Percentiles rank a stretch among this genome's conserved stretches.
Conservation (phyloP, 2,113 vertebrate genomes). For the Todiramphus chloris region DNA sequence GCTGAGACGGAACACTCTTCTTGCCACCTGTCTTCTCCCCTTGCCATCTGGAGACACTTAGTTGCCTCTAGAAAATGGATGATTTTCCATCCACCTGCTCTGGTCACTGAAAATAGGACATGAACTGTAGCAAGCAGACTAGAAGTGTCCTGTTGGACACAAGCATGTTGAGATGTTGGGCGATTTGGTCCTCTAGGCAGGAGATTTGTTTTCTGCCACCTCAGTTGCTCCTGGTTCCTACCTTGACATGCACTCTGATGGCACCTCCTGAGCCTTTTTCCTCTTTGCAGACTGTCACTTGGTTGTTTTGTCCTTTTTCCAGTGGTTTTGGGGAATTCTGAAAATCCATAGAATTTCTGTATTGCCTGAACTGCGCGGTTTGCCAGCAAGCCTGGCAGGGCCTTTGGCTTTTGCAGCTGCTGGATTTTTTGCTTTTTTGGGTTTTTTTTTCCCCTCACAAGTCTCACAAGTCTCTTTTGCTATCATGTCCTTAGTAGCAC, state of each 20-base stretch:
- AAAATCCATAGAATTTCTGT: background rate
- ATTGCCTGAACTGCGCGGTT: background rate
- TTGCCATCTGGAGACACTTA: background rate
- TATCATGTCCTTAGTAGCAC: constrained; percentile 15
- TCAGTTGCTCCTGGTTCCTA: background rate
- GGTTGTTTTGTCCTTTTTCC: background rate
- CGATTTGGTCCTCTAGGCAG: background rate
- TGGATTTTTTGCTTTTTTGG: background rate
- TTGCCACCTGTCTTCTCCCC: background rate
- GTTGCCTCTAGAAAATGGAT: background rate
- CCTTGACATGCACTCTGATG: background rate
- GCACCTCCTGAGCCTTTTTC: background rate
- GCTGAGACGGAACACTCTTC: background rate
- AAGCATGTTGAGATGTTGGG: background rate
- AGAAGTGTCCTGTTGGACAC: background rate
- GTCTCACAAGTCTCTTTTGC: background rate
- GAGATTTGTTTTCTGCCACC: background rate
- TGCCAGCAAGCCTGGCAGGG: background rate
- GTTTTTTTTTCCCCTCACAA: background rate
- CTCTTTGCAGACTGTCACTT: background rate
- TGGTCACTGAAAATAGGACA: background rate
- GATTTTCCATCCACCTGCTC: background rate
- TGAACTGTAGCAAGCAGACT: background rate
- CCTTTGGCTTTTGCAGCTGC: background rate
- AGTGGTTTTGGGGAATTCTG: background rate